Conservation (phyloP, 2,113 vertebrate species). For the Gobio gobio region DNA sequence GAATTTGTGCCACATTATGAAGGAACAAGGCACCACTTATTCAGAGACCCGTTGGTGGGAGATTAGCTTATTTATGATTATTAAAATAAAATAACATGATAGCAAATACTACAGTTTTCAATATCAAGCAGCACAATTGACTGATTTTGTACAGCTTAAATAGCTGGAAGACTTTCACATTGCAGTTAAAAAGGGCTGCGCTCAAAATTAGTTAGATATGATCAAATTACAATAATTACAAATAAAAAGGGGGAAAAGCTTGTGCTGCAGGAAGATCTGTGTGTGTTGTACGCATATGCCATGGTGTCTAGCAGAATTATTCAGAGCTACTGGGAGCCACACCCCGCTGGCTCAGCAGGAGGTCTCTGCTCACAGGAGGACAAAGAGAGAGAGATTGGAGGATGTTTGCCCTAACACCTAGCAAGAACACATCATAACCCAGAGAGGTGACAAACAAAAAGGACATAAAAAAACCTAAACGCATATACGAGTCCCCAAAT, state of each 20-base stretch:
- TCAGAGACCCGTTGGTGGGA: not conserved
- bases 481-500: not conserved
- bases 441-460: not conserved
- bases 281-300: not conserved
- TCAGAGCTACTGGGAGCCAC: slow-evolving; percentile 7
- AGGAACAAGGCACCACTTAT: not conserved
- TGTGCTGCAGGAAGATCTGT: not conserved
- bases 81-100: not conserved
- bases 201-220: no score
- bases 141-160: not conserved
- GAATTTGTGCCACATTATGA: not conserved
- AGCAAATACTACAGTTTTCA: not conserved
- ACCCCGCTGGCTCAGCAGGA: slow-evolving; percentile 19
- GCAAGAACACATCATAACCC: slow-evolving; percentile 7
- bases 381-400: slow-evolving; percentile 15
- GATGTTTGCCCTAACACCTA: slow-evolving; percentile 11
- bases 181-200: not conserved
- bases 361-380: not conserved
- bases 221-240: not conserved
- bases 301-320: not conserved
- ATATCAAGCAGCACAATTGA: not conserved
- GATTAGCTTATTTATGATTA: not conserved
- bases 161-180: not conserved
- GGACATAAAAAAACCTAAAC: not conserved
- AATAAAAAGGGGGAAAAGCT: not conserved